Base-by-base conservation (phyloP, 1,140 invertebrate genomes). In the Leptinotarsa undecemlineata region DNA sequence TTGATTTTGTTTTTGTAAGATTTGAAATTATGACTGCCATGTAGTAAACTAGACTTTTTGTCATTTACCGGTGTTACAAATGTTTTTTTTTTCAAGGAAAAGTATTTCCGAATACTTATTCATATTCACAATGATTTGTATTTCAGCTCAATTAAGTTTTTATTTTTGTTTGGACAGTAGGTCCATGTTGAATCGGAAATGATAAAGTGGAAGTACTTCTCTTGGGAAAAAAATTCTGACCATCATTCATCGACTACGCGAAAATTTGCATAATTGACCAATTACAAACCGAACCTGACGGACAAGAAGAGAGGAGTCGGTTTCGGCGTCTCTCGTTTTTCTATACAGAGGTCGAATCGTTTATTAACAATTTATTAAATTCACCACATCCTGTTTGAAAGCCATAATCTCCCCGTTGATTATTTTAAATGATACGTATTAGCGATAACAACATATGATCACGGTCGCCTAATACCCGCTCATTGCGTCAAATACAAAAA, bases 291-390 rank as follows among this genome's bases (percentile, higher is more conserved):
- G 51, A 57, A 57, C 15, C 51, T 19, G 51, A 57, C n/a, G 51
- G 51, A 57, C 14, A 57, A 42, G 51, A 57, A 57, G 51, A 57
- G 15, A 5, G 4, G 51, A 42, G 33, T 42, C 51, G 51, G 51
- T 57, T 57, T 57, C n/a, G 51, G 51, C 51, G 51, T 20, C 17
- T 64, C 63, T 23, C 20, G 26, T 64, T 64, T 64, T 64, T 21
- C 63, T 57, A 57, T 57, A 33, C 26, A 20, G 42, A 68, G 67
- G 67, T 68, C 67, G 67, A 68, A 68, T 68, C 67, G 67, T 68
- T 68, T 68, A 68, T 68, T 48, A 68, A 19, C 72, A 68, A 73
- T 73, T 73, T 73, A 73, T 73, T 48, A 73, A 70, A 62, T 71
- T 71, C 70, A 60, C 33, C 68, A 74, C 61, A 74, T 74, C 74